Base-by-base conservation (phyloP, 2,113 vertebrate genomes). In the Micronycteris hirsuta region DNA sequence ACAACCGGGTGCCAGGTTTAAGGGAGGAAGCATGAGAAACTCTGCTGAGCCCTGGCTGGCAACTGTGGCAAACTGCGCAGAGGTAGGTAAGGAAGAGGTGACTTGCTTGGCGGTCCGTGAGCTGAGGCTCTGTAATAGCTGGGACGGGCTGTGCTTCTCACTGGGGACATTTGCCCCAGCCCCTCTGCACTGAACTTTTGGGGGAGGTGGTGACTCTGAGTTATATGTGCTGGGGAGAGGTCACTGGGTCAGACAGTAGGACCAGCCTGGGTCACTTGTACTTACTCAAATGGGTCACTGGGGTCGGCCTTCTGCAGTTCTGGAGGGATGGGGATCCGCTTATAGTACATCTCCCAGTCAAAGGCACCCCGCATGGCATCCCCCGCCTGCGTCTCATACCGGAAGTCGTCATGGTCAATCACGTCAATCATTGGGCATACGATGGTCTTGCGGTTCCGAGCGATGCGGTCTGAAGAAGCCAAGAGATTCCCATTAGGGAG, bases 311-410 rank as follows among this genome's bases (percentile, higher is more conserved):
- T 99, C 98, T 99, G 99, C 81, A 99, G 97, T 96, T 99, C 98
- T 0, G 99, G n/a, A 24, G 99, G 99, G 96, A 99, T 99, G 1
- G 99, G 99, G 96, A 99, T 99, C 71, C 99, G 99, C 91, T 99
- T 99, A 98, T 99, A 99, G 98, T 99, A 99, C 99, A 99, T 99
- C 97, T 99, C 99, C 99, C 99, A 99, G 98, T 99, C 99, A 31
- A 99, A 99, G 1, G 99, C 99, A 0, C 99, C 99, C 86, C 99
- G 97, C 99, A 99, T 99, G 24, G 99, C 99, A 0, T 99, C 99
- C 12, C 99, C 99, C 0, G 99, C 99, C 98, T 99, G 99, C 0
- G 99, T 99, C 97, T 99, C 99, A 0, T 99, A 99, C 43, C 99
- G 99, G 38, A 99, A 99, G 98, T 99, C 99, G 82, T 99, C 99